phyloP scores from a whole-genome alignment of 1,140 invertebrate species.

The Drosophila seguyi region DNA sequence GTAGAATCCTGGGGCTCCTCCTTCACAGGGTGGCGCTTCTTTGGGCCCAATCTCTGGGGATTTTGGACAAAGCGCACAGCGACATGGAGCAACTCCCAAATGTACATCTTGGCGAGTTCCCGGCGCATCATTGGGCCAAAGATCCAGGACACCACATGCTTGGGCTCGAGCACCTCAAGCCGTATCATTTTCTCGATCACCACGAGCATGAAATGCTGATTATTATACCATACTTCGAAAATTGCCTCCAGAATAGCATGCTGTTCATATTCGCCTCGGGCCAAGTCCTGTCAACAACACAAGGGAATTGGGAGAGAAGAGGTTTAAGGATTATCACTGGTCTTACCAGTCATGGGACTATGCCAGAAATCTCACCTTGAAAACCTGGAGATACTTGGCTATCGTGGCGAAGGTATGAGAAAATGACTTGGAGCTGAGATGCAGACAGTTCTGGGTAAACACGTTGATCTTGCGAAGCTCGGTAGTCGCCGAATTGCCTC shows the following conservation, averaged over 20 bases:
- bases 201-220: conserved; percentile 40
- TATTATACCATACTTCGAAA: conserved; percentile 51
- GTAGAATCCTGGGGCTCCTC: not conserved
- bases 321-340: too few species aligned
- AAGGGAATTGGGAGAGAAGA: not conserved
- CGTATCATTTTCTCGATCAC: conserved; percentile 40
- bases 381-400: conserved; percentile 23
- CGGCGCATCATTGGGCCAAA: conserved; percentile 26
- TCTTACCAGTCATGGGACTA: too few species aligned
- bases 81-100: conserved; percentile 55
- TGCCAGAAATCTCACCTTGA: conserved; percentile 39
- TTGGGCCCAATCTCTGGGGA: not conserved
- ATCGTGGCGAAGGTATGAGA: conserved; percentile 44
- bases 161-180: conserved; percentile 22
- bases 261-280: conserved; percentile 1
- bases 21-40: not conserved
- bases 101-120: conserved; percentile 55
- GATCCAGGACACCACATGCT: conserved; percentile 35
- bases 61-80: conserved; percentile 26
- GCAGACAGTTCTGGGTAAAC: conserved; percentile 47
- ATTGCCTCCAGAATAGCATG: conserved; percentile 31
- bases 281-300: conserved; percentile 10
- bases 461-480: conserved; percentile 47
- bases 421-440: conserved; percentile 61
- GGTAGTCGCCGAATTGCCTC: not conserved